Evolutionary conservation across 2,113 vertebrate species (phyloP).

Genomic region (Natator depressus): DNA sequence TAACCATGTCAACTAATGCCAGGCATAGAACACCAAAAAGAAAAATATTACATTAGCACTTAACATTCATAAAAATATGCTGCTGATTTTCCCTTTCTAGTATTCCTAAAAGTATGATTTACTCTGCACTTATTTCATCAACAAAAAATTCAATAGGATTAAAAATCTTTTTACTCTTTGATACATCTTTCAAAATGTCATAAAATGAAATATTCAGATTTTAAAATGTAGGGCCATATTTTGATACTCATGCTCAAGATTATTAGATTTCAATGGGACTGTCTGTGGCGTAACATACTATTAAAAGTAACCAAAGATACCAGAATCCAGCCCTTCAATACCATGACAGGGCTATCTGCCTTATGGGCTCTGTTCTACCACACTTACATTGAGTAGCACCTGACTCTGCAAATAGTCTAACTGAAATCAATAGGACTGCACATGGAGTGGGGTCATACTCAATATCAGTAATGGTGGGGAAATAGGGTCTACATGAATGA

Average conservation of each 20-base stretch:
- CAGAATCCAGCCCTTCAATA: not conserved
- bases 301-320: not conserved
- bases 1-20: not conserved
- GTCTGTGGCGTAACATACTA: not conserved
- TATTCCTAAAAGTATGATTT: not conserved
- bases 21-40: not conserved
- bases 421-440: not conserved
- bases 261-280: not conserved
- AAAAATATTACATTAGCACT: not conserved
- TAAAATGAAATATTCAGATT: not conserved
- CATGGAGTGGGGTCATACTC: not conserved
- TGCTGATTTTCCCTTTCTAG: not conserved
- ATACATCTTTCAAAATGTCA: not conserved
- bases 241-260: not conserved
- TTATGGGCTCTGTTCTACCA: not conserved
- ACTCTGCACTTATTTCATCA: not conserved
- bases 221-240: not conserved
- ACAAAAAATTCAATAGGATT: not conserved
- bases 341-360: not conserved
- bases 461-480: not conserved
- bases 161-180: not conserved
- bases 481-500: not conserved
- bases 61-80: not conserved
- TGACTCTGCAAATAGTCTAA: not conserved
- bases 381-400: not conserved